Evolutionary conservation across 2,888 invertebrate genomes (phyloP).

Genomic region (Ecdyonurus torrentis): DNA sequence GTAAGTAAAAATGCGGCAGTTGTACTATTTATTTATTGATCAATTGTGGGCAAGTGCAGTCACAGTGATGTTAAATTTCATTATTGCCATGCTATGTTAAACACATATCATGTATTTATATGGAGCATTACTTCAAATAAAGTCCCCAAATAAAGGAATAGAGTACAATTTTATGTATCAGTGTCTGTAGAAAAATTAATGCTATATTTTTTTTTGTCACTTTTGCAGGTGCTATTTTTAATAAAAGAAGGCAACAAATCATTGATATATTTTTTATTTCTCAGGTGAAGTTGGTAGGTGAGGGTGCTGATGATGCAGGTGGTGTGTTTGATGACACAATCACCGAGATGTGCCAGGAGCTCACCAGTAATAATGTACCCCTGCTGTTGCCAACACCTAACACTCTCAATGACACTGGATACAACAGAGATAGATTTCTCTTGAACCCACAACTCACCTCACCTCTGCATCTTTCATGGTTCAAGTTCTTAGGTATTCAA

Average conservation of each 20-base stretch:
- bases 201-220: too few species aligned
- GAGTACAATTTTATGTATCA: too few species aligned
- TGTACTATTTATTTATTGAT: too few species aligned
- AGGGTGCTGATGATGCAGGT: conserved; percentile 50
- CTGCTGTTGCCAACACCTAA: conserved; percentile 44
- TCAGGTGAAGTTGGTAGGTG: conserved; percentile 41
- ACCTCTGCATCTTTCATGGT: conserved; percentile 35
- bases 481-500: conserved; percentile 39
- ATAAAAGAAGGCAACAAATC: not conserved
- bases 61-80: too few species aligned
- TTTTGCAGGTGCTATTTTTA: too few species aligned
- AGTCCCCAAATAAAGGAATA: too few species aligned
- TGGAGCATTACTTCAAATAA: too few species aligned
- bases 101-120: too few species aligned
- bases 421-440: conserved; percentile 40
- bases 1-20: too few species aligned
- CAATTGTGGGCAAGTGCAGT: too few species aligned
- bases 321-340: conserved; percentile 53
- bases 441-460: conserved; percentile 39
- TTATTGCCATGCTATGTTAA: too few species aligned
- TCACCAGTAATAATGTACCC: conserved; percentile 37
- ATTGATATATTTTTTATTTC: not conserved
- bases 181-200: too few species aligned
- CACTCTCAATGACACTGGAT: conserved; percentile 39
- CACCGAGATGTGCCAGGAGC: conserved; percentile 47